phyloP scores from a whole-genome alignment of 2,113 vertebrate species.

The Sturnira hondurensis region DNA sequence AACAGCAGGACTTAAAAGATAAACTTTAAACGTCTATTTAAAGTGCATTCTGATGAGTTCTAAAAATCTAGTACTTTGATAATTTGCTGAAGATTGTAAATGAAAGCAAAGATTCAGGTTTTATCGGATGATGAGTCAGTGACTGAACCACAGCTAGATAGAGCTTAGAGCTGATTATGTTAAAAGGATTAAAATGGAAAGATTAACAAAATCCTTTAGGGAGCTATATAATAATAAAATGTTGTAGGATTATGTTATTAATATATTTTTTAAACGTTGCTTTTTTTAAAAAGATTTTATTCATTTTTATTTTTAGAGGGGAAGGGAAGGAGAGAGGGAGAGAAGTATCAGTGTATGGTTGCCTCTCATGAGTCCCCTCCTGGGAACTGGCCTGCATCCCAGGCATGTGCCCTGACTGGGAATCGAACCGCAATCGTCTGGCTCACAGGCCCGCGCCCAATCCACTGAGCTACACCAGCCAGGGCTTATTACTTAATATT shows the following conservation, averaged over 20 bases:
- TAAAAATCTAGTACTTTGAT: background rate
- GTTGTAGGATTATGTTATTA: background rate
- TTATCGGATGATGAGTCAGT: background rate
- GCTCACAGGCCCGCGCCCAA: too few relatives aligned
- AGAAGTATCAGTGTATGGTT: too few relatives aligned
- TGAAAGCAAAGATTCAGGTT: background rate
- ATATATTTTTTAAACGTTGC: too few relatives aligned
- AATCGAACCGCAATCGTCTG: too few relatives aligned
- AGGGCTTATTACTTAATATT: background rate
- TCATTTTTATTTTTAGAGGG: too few relatives aligned
- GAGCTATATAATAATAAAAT: background rate
- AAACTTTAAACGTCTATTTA: background rate
- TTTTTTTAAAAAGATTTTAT: too few relatives aligned
- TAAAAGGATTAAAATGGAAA: background rate
- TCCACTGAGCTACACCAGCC: too few relatives aligned
- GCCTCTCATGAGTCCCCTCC: too few relatives aligned
- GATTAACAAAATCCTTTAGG: background rate
- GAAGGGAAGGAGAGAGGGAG: too few relatives aligned
- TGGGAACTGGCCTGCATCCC: too few relatives aligned
- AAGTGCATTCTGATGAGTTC: background rate
- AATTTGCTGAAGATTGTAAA: constrained; percentile 27
- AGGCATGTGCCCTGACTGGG: too few relatives aligned
- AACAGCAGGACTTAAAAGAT: constrained; percentile 2
- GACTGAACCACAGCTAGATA: background rate
- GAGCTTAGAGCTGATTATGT: background rate